Evolutionary conservation across 2,113 vertebrate genomes (phyloP).

Genomic region (Delphinus delphis): DNA sequence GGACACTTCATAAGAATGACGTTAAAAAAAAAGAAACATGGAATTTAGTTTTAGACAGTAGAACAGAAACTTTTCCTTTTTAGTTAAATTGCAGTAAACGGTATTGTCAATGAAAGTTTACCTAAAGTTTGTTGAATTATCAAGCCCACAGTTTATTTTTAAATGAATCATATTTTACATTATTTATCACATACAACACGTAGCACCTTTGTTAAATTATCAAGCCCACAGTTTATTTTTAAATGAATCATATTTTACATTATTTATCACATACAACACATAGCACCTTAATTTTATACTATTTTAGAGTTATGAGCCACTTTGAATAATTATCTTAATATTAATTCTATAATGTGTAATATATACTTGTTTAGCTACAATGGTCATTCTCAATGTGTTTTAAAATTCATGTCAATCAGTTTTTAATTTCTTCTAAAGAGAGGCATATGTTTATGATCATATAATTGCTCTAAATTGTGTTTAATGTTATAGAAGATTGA

Average conservation of each 20-base stretch:
- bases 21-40: neutral
- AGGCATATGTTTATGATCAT: no score
- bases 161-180: neutral
- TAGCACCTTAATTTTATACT: neutral
- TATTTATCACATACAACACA: neutral
- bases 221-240: neutral
- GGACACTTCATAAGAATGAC: neutral
- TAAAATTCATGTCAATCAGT: no score
- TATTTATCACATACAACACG: neutral
- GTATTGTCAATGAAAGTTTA: neutral
- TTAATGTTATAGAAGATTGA: no score
- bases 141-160: neutral
- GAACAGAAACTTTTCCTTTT: neutral
- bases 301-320: neutral
- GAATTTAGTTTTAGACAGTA: neutral
- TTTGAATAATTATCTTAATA: neutral
- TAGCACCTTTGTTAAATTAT: neutral
- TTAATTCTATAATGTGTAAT: neutral
- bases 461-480: no score
- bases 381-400: no score
- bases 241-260: neutral
- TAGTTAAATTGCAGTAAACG: neutral
- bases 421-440: no score
- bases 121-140: neutral
- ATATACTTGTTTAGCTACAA: neutral